phyloP scores from a whole-genome alignment of 2,113 vertebrate genomes.

The Ariopsis seemanni region DNA sequence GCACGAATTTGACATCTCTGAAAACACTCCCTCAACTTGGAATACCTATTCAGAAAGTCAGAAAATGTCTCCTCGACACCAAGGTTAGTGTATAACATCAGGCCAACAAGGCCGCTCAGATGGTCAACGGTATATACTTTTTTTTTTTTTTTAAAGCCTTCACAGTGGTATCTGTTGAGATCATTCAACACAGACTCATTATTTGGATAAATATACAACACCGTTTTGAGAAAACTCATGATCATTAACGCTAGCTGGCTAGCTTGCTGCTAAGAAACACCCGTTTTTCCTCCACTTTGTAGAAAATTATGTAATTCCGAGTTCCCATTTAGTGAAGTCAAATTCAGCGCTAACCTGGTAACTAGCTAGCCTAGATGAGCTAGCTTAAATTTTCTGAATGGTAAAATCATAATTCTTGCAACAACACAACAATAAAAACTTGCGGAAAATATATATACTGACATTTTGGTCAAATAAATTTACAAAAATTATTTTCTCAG shows the following conservation, averaged over 20 bases:
- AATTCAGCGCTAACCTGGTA: not conserved
- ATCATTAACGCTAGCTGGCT: not conserved
- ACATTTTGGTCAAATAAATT: not conserved
- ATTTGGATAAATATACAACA: not conserved
- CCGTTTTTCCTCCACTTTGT: not conserved
- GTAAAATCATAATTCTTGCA: not conserved
- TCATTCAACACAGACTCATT: not conserved
- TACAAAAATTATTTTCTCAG: not conserved
- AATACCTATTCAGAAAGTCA: not conserved
- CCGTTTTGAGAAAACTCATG: not conserved
- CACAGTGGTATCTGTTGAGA: not conserved
- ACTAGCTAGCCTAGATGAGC: not conserved
- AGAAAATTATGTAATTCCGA: not conserved
- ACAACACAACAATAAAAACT: not conserved
- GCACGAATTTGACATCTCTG: not conserved
- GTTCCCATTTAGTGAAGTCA: not conserved
- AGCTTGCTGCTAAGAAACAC: not conserved
- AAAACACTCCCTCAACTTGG: not conserved
- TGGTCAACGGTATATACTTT: too few relatives aligned
- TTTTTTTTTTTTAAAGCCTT: too few relatives aligned
- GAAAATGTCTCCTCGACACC: not conserved
- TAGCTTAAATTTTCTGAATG: not conserved
- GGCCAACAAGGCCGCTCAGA: not conserved
- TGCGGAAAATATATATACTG: not conserved
- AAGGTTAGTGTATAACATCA: not conserved